A percentile compares a stretch with the other conserved stretches of the same genome.
Conservation (phyloP, 2,797 vertebrate genomes). For the Momotus momota region DNA sequence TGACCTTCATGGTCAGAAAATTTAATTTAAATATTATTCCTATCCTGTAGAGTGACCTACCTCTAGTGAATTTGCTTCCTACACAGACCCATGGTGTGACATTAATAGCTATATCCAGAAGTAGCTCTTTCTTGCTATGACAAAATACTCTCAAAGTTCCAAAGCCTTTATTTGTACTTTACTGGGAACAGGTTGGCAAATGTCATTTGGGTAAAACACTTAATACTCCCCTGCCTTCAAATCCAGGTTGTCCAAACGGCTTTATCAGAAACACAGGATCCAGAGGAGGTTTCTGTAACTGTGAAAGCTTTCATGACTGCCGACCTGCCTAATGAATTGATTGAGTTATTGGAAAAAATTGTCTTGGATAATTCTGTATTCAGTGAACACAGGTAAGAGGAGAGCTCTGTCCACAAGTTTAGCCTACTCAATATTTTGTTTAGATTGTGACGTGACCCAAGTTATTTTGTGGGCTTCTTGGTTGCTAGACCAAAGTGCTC, state of each 20-base stretch:
- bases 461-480: neutral
- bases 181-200: neutral
- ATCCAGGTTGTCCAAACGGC: constrained; percentile 83
- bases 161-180: neutral
- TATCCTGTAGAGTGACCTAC: neutral
- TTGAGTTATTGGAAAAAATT: constrained; percentile 90
- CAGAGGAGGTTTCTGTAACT: constrained; percentile 90
- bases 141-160: neutral
- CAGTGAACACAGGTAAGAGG: constrained; percentile 88
- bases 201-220: neutral
- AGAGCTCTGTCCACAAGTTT: neutral
- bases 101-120: neutral
- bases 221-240: neutral
- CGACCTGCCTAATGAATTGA: constrained; percentile 88
- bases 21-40: neutral
- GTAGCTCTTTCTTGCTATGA: neutral
- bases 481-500: neutral
- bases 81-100: neutral
- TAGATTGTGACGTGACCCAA: neutral
- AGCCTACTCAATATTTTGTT: neutral
- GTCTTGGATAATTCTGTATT: constrained; percentile 92
- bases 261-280: constrained; percentile 88
- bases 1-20: neutral
- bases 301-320: constrained; percentile 92
- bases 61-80: neutral